phyloP scores from a whole-genome alignment of 1,140 invertebrate genomes.

The Papilio dardanus region DNA sequence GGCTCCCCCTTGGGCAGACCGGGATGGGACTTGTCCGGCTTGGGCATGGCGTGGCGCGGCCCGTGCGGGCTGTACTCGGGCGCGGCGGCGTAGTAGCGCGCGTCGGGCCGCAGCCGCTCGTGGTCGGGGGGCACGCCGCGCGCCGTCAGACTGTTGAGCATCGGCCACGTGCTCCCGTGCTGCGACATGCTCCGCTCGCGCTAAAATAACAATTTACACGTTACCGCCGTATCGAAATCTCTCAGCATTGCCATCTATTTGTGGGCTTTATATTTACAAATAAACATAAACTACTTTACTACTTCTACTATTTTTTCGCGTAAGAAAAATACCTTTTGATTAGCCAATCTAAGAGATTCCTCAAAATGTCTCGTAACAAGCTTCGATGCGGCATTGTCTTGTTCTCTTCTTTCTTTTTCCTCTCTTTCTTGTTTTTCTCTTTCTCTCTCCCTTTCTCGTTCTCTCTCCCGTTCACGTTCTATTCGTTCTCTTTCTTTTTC shows the following conservation, averaged over 20 bases:
- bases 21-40: constrained; percentile 85
- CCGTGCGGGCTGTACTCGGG: constrained; percentile 64
- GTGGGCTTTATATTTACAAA: no score
- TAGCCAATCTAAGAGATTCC: constrained; percentile 91
- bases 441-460: constrained; percentile 81
- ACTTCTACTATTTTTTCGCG: constrained; percentile 50
- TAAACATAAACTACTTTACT: not conserved
- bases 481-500: constrained; percentile 83
- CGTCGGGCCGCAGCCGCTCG: constrained; percentile 71
- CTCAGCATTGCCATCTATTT: no score
- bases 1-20: constrained; percentile 88
- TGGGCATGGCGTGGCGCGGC: constrained; percentile 63
- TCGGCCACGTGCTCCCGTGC: constrained; percentile 66
- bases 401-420: constrained; percentile 86
- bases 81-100: constrained; percentile 56
- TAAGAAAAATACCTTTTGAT: constrained; percentile 87
- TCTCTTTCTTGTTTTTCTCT: constrained; percentile 83
- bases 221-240: constrained; percentile 16
- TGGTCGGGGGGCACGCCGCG: constrained; percentile 69
- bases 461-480: constrained; percentile 81
- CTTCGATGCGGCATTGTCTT: constrained; percentile 86
- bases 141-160: constrained; percentile 77
- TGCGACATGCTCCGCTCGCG: constrained; percentile 73
- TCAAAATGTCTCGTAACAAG: constrained; percentile 94
- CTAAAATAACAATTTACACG: constrained; percentile 57